Conservation (phyloP, 2,113 vertebrate genomes). For the Chloebia gouldiae region DNA sequence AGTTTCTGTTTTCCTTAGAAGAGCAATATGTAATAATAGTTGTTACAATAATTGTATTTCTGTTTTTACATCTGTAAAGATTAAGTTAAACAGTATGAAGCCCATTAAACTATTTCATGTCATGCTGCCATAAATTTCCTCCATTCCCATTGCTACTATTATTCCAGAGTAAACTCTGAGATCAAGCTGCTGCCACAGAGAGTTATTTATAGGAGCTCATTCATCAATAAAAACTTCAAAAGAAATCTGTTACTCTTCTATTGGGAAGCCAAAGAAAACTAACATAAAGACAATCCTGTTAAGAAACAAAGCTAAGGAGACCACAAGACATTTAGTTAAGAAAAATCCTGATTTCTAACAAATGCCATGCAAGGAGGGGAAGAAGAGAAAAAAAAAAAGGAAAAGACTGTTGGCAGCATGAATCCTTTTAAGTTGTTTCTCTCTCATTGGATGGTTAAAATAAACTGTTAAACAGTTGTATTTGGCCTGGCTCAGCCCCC, state of each 20-base stretch:
- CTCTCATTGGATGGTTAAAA: slow-evolving; percentile 56
- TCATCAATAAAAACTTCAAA: slow-evolving; percentile 84
- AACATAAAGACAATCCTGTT: slow-evolving; percentile 68
- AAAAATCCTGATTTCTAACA: slow-evolving; percentile 71
- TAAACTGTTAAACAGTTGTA: slow-evolving; percentile 64
- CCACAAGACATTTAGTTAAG: slow-evolving; percentile 52
- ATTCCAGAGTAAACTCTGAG: slow-evolving; percentile 69
- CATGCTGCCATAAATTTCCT: slow-evolving; percentile 66
- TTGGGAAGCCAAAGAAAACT: slow-evolving; percentile 77
- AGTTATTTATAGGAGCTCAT: slow-evolving; percentile 81
- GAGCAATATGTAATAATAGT: slow-evolving; percentile 73
- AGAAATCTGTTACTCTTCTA: slow-evolving; percentile 75
- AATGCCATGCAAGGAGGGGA: slow-evolving; percentile 38
- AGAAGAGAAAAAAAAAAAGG: background rate
- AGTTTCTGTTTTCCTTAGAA: slow-evolving; percentile 52
- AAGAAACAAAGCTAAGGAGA: slow-evolving; percentile 68
- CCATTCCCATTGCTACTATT: slow-evolving; percentile 69
- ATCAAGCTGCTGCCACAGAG: slow-evolving; percentile 68
- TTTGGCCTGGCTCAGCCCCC: slow-evolving; percentile 58
- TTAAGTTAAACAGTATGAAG: slow-evolving; percentile 75
- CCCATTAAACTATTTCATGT: slow-evolving; percentile 71
- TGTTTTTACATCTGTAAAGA: slow-evolving; percentile 81
- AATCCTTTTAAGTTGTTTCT: slow-evolving; percentile 23
- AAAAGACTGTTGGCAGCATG: slow-evolving; percentile 13
- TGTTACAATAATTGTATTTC: slow-evolving; percentile 76